Conservation (phyloP, 2,888 invertebrate genomes). For the Parelbella ahira region DNA sequence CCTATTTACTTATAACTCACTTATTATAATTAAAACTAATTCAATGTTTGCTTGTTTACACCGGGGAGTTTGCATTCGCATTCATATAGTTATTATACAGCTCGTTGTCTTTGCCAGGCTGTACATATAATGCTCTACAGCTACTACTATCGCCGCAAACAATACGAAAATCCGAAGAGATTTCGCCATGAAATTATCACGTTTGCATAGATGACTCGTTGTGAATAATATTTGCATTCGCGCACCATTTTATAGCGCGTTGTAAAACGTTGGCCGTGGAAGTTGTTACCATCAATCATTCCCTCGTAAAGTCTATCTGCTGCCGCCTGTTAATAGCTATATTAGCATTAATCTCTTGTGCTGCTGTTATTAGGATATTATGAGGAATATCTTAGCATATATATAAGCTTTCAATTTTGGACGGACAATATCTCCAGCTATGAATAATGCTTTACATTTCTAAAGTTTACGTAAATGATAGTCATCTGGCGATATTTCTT, state of each 20-base stretch:
- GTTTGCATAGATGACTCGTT: conserved; percentile 40
- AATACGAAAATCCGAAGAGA: conserved; percentile 29
- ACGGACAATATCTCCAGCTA: too few relatives aligned
- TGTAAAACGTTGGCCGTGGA: conserved; percentile 33
- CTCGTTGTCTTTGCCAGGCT: too few relatives aligned
- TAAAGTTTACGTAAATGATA: too few relatives aligned
- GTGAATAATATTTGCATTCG: conserved; percentile 49
- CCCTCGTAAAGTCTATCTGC: conserved; percentile 6
- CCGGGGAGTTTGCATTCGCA: too few relatives aligned
- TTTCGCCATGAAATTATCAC: conserved; percentile 32
- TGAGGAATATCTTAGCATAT: too few relatives aligned
- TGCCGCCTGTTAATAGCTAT: neutral
- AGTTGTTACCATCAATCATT: conserved; percentile 15
- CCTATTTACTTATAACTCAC: conserved; percentile 2
- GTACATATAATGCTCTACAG: too few relatives aligned
- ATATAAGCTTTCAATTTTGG: too few relatives aligned
- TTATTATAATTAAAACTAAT: conserved; percentile 14
- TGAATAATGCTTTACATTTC: too few relatives aligned
- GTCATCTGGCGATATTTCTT: too few relatives aligned
- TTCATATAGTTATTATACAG: too few relatives aligned
- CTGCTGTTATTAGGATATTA: too few relatives aligned
- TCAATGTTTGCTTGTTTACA: conserved; percentile 11
- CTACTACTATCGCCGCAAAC: conserved; percentile 29
- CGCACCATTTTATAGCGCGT: conserved; percentile 36
- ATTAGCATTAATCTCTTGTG: conserved; percentile 1